Percentiles rank a stretch among this genome's conserved stretches.
Evolutionary conservation across 2,113 vertebrate genomes (phyloP).

Genomic region (Capreolus pygargus): DNA sequence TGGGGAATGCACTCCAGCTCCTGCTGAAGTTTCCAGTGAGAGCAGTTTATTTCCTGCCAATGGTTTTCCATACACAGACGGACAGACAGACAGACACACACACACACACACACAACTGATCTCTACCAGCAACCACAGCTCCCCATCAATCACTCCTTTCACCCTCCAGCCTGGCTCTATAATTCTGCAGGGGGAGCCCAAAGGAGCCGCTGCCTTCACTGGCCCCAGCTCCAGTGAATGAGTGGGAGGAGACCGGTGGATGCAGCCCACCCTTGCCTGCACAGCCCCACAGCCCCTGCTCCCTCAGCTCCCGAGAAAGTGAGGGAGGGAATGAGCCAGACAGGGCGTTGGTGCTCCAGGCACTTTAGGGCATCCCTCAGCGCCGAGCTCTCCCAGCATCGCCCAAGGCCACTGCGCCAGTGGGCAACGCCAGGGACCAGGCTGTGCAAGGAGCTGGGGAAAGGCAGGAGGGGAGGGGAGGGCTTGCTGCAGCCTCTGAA

Average conservation of each 20-base stretch:
- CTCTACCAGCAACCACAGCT: background rate
- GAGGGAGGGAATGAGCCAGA: background rate
- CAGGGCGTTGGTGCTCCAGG: background rate
- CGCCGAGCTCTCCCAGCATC: rapidly evolving
- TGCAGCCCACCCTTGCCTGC: background rate
- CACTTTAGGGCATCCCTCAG: background rate
- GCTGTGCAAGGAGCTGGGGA: background rate
- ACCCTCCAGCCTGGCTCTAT: background rate
- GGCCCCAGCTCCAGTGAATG: background rate
- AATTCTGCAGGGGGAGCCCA: background rate
- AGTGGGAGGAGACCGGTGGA: background rate
- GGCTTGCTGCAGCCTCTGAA: background rate
- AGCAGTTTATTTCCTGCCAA: background rate
- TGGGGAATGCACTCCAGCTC: background rate
- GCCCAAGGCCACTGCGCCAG: background rate
- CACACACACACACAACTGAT: background rate
- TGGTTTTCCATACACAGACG: background rate
- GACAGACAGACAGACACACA: background rate
- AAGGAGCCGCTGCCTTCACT: background rate
- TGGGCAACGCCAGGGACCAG: background rate
- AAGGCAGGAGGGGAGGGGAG: too few species aligned
- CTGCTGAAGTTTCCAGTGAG: background rate
- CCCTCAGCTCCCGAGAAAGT: background rate
- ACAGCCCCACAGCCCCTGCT: background rate
- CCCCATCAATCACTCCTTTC: background rate